Evolutionary conservation across 2,797 vertebrate species (phyloP).

Genomic region (Gobionotothen gibberifrons): DNA sequence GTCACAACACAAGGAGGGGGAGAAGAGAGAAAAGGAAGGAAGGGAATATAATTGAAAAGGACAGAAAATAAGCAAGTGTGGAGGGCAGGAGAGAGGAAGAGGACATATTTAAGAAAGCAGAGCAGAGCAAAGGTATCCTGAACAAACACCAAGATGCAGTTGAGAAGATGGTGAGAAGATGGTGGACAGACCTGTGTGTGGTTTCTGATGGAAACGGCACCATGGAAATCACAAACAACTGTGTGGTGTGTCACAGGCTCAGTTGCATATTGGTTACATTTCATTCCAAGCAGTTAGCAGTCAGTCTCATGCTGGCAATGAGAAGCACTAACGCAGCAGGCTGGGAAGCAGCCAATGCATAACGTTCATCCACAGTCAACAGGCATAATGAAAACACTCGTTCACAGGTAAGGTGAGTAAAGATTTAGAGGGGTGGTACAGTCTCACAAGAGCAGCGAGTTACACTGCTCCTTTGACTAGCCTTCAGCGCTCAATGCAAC

Average conservation of each 20-base stretch:
- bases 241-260: slow-evolving; percentile 60
- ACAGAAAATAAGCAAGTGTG: slow-evolving; percentile 68
- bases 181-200: slow-evolving; percentile 80
- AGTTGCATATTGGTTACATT: slow-evolving; percentile 67
- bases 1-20: slow-evolving; percentile 90
- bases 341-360: slow-evolving; percentile 57
- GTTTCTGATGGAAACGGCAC: slow-evolving; percentile 67
- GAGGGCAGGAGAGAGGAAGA: slow-evolving; percentile 79
- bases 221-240: slow-evolving; percentile 68
- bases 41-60: slow-evolving; percentile 71
- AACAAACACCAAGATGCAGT: slow-evolving; percentile 87
- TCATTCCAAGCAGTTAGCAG: slow-evolving; percentile 70
- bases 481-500: not conserved
- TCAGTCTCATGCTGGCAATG: slow-evolving; percentile 74
- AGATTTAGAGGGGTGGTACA: not conserved
- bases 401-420: slow-evolving; percentile 24
- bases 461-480: slow-evolving; percentile 2
- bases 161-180: slow-evolving; percentile 78
- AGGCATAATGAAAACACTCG: slow-evolving; percentile 45
- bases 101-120: slow-evolving; percentile 90
- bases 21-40: slow-evolving; percentile 81
- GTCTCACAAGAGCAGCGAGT: slow-evolving; percentile 19
- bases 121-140: slow-evolving; percentile 91
- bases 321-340: slow-evolving; percentile 49
- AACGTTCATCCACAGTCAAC: slow-evolving; percentile 55